phyloP scores from a whole-genome alignment of 2,113 vertebrate genomes.

The Phylloscopus trochilus region DNA sequence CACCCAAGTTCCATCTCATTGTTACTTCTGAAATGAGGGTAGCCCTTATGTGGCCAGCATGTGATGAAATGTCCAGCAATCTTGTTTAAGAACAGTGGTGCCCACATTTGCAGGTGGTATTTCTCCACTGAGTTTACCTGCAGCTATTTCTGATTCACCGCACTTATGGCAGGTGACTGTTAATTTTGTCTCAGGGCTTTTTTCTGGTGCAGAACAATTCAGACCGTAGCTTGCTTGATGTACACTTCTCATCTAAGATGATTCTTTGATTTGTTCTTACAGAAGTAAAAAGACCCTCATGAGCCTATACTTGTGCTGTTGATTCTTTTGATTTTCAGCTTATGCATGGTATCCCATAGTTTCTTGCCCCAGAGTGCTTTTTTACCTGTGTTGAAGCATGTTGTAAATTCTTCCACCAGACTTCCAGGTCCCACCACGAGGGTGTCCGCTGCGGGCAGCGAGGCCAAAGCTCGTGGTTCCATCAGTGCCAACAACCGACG shows the following conservation, averaged over 20 bases:
- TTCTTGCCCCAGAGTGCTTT: background rate
- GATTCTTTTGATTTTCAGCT: background rate
- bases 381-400: background rate
- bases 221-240: background rate
- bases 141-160: background rate
- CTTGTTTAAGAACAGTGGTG: background rate
- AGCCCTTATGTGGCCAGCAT: background rate
- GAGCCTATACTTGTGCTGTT: background rate
- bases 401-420: slow-evolving; percentile 70
- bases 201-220: background rate
- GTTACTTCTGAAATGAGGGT: background rate
- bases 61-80: background rate
- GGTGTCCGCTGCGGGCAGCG: slow-evolving; percentile 86
- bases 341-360: background rate
- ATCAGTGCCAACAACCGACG: slow-evolving; percentile 85
- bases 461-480: slow-evolving; percentile 82
- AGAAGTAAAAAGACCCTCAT: background rate
- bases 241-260: background rate
- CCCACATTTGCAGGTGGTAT: background rate
- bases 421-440: slow-evolving; percentile 90
- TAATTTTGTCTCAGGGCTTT: background rate
- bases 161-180: background rate
- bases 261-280: background rate
- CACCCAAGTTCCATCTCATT: background rate
- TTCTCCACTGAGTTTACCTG: background rate